phyloP scores from a whole-genome alignment of 2,113 vertebrate genomes.

The Paradisaea rubra region DNA sequence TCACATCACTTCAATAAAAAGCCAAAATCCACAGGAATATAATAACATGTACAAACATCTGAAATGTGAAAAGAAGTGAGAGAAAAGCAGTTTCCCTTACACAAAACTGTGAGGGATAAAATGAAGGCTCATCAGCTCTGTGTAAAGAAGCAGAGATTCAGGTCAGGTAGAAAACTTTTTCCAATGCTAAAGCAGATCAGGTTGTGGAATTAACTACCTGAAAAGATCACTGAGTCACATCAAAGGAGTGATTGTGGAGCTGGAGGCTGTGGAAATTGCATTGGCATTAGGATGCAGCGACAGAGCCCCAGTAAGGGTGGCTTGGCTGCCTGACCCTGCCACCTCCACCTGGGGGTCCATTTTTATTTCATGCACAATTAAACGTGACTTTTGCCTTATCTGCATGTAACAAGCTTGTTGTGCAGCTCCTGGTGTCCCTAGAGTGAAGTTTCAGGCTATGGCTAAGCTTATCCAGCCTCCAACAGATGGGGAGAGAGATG shows the following conservation, averaged over 20 bases:
- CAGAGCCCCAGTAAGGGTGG: neutral
- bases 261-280: neutral
- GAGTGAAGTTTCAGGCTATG: neutral
- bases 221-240: constrained; percentile 31
- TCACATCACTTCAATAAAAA: neutral
- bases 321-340: neutral
- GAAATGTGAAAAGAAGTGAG: neutral
- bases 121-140: neutral
- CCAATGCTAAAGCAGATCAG: neutral
- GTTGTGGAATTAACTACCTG: constrained; percentile 1
- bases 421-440: neutral
- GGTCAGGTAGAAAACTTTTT: constrained; percentile 10
- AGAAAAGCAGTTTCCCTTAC: neutral
- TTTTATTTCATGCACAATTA: constrained; percentile 14
- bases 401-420: neutral
- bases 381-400: neutral
- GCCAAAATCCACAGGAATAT: neutral
- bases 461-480: neutral
- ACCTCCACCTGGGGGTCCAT: neutral
- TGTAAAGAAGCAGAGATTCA: constrained; percentile 23
- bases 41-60: neutral
- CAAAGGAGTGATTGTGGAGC: neutral
- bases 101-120: neutral
- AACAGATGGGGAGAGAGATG: neutral
- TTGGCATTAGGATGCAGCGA: neutral